A percentile compares a stretch with the other conserved stretches of the same genome.
Conservation (phyloP, 2,888 invertebrate species). For the Tuta absoluta region DNA sequence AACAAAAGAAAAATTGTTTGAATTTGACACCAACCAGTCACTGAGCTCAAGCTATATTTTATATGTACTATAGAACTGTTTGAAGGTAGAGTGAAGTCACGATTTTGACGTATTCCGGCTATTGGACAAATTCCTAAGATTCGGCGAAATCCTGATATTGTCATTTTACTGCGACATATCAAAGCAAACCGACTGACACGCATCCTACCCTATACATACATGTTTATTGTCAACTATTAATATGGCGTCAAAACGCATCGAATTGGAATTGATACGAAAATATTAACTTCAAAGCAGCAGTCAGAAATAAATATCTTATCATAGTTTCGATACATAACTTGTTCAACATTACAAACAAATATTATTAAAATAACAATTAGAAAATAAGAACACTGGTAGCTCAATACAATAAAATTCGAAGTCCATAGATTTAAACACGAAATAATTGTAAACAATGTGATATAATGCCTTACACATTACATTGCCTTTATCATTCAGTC, state of each 20-base stretch:
- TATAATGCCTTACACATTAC: no score
- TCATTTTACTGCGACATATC: no score
- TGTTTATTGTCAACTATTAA: constrained; percentile 22
- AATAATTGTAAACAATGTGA: neutral
- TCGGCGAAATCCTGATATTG: no score
- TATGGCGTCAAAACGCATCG: neutral
- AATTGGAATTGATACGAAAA: constrained; percentile 6
- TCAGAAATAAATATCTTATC: constrained; percentile 9
- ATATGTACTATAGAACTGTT: no score
- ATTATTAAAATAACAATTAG: constrained; percentile 17
- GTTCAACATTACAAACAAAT: constrained; percentile 1
- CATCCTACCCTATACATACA: constrained; percentile 9
- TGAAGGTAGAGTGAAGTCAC: no score
- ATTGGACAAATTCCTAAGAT: no score
- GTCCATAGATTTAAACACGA: constrained; percentile 22
- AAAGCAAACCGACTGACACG: neutral
- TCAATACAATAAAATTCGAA: constrained; percentile 20
- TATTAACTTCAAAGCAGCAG: neutral
- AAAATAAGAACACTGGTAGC: constrained; percentile 16
- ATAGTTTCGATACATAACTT: constrained; percentile 11
- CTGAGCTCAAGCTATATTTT: no score
- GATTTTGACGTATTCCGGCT: no score
- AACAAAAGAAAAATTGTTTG: no score
- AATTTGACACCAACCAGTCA: no score
- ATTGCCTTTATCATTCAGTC: neutral